Conservation (phyloP, 2,888 invertebrate species). For the Apoda limacodes region DNA sequence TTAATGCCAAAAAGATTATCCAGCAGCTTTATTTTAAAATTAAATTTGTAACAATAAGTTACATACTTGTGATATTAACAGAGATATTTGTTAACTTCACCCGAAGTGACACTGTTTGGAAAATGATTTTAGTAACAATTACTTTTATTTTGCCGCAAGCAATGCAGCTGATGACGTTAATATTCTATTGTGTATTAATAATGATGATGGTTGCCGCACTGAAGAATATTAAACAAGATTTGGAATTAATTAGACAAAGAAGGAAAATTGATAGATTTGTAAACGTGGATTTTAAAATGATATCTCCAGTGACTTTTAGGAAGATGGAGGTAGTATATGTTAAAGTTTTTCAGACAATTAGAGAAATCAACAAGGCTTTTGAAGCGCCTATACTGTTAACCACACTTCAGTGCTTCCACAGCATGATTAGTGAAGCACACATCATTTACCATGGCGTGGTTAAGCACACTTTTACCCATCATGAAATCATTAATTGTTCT, state of each 20-base stretch:
- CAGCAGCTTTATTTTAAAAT: too few relatives aligned
- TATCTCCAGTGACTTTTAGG: constrained; percentile 25
- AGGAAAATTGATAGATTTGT: constrained; percentile 21
- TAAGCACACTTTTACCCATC: constrained; percentile 25
- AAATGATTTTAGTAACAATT: constrained; percentile 34
- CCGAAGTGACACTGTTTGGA: constrained; percentile 35
- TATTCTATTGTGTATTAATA: constrained; percentile 37
- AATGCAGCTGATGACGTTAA: constrained; percentile 36
- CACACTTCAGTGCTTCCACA: constrained; percentile 44
- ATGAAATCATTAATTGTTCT: constrained; percentile 39
- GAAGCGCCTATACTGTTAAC: constrained; percentile 39
- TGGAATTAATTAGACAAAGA: constrained; percentile 20
- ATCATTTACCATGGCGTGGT: constrained; percentile 44
- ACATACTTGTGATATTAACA: constrained; percentile 18
- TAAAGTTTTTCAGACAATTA: constrained; percentile 34
- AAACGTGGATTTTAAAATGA: constrained; percentile 24
- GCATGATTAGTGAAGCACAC: constrained; percentile 44
- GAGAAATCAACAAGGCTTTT: constrained; percentile 36
- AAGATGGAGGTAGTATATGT: constrained; percentile 36
- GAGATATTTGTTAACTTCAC: constrained; percentile 37
- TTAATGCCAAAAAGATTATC: not conserved
- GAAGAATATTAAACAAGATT: constrained; percentile 28
- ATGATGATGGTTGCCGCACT: constrained; percentile 33
- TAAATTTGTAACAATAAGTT: not conserved
- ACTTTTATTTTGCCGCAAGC: constrained; percentile 41